Base-by-base conservation (phyloP, 2,113 vertebrate genomes). In the Trinectes maculatus region DNA sequence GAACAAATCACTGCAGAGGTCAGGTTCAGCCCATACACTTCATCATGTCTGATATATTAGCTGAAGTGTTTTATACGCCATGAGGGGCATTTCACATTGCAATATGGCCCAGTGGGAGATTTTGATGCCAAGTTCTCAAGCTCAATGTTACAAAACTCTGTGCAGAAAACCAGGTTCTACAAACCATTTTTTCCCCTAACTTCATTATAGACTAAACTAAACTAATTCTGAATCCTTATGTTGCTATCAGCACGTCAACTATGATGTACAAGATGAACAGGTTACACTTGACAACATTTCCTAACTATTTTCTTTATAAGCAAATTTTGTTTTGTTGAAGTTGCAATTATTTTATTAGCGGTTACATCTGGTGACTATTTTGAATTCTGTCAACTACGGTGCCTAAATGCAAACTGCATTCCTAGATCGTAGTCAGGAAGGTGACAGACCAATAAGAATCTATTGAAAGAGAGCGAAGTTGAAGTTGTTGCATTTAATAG, bases 1-100 rank as follows among this genome's bases (percentile, higher is more conserved):
- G n/a, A 24, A 24, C 0, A 77, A 66, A 74, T 51, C 52, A 53
- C 29, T 64, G 12, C 25, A 26, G 36, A 39, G 66, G 40, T 61
- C 43, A 8, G 39, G 22, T 16, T 62, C 54, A 25, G 12, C 3
- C 53, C 31, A 5, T 8, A 19, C 2, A 21, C 8, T 60, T 31
- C 5, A 56, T 28, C 9, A 28, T 5, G 9, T 25, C n/a, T 51
- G 19, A 39, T 28, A 43, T 25, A 62, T 16, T 22, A 64, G 40
- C n/a, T 66, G 16, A 68, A 58, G 22, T 3, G 47, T 56, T 57
- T 36, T n/a, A 46, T 22, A 29, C 5, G 19, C 53, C 44, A 26
- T 5, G 31, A 34, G 21, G 21, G 42, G n/a, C 13, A 39, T 57
- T 78, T 58, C 3, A 5, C 15, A 49, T 33, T 13, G 5, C 28